Conservation (phyloP, 2,113 vertebrate species). For the Rhombomys opimus region DNA sequence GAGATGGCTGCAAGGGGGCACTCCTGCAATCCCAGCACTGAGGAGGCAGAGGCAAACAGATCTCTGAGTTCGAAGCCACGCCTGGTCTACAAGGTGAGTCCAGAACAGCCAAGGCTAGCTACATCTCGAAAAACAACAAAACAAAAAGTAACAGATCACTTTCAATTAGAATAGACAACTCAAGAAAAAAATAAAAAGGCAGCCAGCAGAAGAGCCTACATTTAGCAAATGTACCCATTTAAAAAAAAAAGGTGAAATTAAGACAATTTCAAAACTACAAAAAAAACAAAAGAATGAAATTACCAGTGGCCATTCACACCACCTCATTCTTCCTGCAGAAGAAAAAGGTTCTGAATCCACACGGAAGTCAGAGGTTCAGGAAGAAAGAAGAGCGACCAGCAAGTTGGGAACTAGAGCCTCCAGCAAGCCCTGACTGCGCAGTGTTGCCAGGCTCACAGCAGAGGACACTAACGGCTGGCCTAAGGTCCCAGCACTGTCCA, state of each 20-base stretch:
- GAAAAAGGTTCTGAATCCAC: not conserved
- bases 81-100: no score
- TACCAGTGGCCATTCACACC: not conserved
- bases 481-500: not conserved
- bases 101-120: no score
- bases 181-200: not conserved
- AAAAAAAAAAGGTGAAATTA: not conserved
- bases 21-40: no score
- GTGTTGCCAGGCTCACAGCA: not conserved
- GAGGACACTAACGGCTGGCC: no score
- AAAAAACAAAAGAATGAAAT: not conserved
- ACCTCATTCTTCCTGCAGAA: not conserved
- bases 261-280: not conserved
- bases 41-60: no score
- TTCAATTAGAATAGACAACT: not conserved
- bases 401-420: not conserved
- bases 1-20: no score
- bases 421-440: not conserved
- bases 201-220: not conserved
- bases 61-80: no score
- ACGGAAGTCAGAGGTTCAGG: not conserved
- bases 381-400: not conserved
- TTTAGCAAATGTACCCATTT: not conserved
- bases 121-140: no score
- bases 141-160: not conserved